These are phyloP conservation scores for Bradypodion pumilum DNA, from an alignment of 2,797 vertebrate genomes.

Conservation along the genomic window DNA sequence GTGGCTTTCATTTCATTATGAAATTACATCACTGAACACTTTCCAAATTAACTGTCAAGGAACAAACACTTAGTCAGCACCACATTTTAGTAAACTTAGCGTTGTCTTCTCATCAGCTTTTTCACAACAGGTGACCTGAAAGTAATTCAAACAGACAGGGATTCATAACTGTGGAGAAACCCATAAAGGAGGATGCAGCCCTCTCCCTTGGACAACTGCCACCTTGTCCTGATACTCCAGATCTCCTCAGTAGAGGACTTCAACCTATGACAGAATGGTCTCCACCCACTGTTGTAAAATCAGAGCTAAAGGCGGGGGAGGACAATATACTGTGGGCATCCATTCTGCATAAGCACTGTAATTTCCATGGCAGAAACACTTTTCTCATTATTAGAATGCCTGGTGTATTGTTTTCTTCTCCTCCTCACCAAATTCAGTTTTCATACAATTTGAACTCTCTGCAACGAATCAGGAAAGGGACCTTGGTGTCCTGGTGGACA, in stretches of 20 bases:
- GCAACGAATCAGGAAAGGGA: too few relatives aligned
- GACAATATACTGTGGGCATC: background rate
- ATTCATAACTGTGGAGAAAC: background rate
- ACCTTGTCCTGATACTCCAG: background rate
- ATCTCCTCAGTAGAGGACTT: background rate
- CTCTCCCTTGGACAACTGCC: background rate
- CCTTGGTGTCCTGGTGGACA: too few relatives aligned
- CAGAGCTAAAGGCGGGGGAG: background rate
- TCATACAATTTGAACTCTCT: too few relatives aligned
- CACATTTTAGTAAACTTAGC: background rate
- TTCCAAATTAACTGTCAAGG: background rate
- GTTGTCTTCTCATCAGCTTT: too few relatives aligned
- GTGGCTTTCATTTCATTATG: background rate
- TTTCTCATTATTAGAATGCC: background rate
- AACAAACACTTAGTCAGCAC: background rate
- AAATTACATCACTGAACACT: constrained; percentile 8
- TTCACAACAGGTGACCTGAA: background rate
- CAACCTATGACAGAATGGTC: background rate
- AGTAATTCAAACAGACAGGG: background rate
- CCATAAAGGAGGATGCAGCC: background rate
- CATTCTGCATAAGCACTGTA: background rate
- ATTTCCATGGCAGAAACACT: background rate
- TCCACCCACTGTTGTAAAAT: background rate
- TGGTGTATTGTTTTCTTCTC: background rate
- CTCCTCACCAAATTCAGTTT: background rate